Conservation (phyloP, 2,113 vertebrate genomes). For the Sarotherodon lohbergeri region DNA sequence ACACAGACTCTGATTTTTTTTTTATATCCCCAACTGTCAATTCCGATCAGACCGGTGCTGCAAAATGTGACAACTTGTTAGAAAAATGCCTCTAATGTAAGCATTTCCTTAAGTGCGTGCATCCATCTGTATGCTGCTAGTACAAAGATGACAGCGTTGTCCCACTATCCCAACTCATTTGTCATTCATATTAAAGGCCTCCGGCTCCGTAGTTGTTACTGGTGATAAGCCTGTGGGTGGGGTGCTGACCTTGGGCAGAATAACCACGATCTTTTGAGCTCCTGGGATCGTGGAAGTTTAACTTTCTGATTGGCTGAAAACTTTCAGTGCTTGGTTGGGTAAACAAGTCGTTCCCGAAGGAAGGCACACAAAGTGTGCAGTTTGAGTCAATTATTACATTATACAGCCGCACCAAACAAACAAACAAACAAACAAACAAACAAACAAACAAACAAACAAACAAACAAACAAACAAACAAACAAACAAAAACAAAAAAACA, state of each 20-base stretch:
- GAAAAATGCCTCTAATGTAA: background rate
- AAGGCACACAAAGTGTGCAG: background rate
- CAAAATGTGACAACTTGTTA: constrained; percentile 21
- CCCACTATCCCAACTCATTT: background rate
- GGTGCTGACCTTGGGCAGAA: constrained; percentile 40
- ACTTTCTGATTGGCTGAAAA: background rate
- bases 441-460: background rate
- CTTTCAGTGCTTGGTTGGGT: background rate
- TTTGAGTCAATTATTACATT: background rate
- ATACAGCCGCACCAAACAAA: background rate
- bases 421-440: background rate
- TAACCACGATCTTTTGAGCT: background rate
- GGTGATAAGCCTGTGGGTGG: background rate
- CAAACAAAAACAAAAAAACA: background rate
- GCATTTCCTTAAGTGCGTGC: background rate
- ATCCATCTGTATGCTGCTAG: background rate
- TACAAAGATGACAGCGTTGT: background rate
- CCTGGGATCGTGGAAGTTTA: background rate
- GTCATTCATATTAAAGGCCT: background rate
- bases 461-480: background rate
- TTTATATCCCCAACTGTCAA: constrained; percentile 21
- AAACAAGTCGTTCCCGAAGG: background rate
- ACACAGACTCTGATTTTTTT: background rate
- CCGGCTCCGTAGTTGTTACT: background rate
- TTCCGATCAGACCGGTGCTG: background rate